Base-by-base conservation (phyloP, 2,888 invertebrate genomes). In the Tachina fera region DNA sequence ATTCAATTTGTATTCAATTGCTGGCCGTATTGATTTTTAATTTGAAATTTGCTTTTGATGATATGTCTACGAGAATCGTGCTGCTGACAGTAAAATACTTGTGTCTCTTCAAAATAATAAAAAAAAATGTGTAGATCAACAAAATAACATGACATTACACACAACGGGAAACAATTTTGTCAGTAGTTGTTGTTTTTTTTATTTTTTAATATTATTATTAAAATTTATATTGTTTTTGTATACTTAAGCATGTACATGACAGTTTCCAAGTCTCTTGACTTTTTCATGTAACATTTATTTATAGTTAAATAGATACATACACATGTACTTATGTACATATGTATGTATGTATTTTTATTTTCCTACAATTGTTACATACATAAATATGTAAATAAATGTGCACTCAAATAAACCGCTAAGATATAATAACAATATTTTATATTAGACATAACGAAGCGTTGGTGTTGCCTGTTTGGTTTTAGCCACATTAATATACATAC, bases 191-290 rank as follows among this genome's bases (percentile, higher is more conserved):
- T 41, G 10, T 47, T 51, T 43, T 76, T 47, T 60, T 65, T 71
- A 65, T 70, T 13, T 5, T 53, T 56, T 68, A 31, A 77, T 49
- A 58, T 58, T 75, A 41, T 19, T 83, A 72, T 68, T 39, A 31
- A 77, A 58, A 58, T 58, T 75, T 45, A 39, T 83, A 72, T 68
- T 39, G 45, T 43, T 74, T 31, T 67, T 60, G 65, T 72, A 14
- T 47, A 72, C 77, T 83, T 78, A 58, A 78, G 72, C 77, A 70
- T 74, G 79, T 43, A 75, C 71, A 84, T 84, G 81, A 84, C 84
- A 84, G 61, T 81, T 77, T 70, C 51, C 67, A 77, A 84, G 84
- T 77, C 81, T 72, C 67, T 80, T 67, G 58, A 74, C 79, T 65
- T 79, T 72, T 78, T 56, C 63, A 63, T 75, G 53, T 45, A 70